Evolutionary conservation across 1,140 invertebrate species (phyloP).

Genomic region (Euwallacea fornicatus): DNA sequence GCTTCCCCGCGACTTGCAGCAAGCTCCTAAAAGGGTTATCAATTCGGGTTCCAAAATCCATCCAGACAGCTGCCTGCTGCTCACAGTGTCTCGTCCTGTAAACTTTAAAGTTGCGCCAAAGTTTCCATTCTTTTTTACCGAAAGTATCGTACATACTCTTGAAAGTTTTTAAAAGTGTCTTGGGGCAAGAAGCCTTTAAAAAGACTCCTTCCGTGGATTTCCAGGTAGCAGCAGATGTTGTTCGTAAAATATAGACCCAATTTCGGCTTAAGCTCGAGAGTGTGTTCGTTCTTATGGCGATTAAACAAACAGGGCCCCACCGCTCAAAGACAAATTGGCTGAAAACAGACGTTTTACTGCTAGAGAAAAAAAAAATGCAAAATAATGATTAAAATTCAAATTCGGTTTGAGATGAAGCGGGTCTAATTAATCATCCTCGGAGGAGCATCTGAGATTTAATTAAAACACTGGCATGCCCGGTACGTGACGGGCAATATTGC

Average conservation of each 20-base stretch:
- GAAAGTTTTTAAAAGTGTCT: neutral
- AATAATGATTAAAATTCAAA: slow-evolving; percentile 4
- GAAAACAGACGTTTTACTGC: too few relatives aligned
- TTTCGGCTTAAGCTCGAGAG: slow-evolving; percentile 17
- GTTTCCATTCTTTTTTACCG: too few relatives aligned
- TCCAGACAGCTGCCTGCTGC: too few relatives aligned
- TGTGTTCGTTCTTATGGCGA: slow-evolving; percentile 17
- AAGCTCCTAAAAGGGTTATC: neutral
- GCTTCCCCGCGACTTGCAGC: too few relatives aligned
- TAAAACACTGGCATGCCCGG: neutral
- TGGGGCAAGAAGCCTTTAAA: slow-evolving; percentile 16
- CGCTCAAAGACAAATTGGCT: too few relatives aligned
- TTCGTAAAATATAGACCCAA: slow-evolving; percentile 26
- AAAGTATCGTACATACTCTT: neutral
- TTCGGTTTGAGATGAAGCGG: neutral
- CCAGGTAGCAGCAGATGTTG: slow-evolving; percentile 25
- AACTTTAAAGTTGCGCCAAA: too few relatives aligned
- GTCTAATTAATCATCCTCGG: slow-evolving; percentile 4
- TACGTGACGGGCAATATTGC: slow-evolving; percentile 3
- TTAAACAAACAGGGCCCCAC: slow-evolving; percentile 8
- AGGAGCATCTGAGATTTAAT: slow-evolving; percentile 10
- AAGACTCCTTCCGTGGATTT: slow-evolving; percentile 15
- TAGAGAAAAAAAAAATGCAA: slow-evolving; percentile 4
- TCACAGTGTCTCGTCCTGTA: too few relatives aligned
- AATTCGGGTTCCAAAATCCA: neutral